Evolutionary conservation across 2,797 vertebrate species (phyloP), one percentile per base, ranked within the genome.

Genomic region (Sebastes iracundus): DNA sequence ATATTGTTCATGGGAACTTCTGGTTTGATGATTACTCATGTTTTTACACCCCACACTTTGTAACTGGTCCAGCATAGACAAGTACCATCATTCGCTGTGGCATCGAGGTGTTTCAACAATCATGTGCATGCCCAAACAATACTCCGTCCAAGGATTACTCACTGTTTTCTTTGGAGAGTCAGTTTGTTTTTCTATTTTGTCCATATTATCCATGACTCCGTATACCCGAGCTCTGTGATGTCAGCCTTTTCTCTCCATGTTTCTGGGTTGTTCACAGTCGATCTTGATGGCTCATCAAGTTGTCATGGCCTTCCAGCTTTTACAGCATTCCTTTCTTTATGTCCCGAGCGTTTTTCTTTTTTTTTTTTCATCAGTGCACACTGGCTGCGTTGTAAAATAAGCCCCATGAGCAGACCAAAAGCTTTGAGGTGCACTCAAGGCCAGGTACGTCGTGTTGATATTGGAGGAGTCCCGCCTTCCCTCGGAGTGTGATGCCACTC

Each of bases 271-370:
- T 91, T 90, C 87, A 85, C 85, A 86, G 76, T 90, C 68, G n/a
- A 86, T 85, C 81, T 77, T 83, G 78, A 93, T 79, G 86, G 80
- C 82, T 86, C 88, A 88, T 87, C 87, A 83, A 91, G 76, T 91
- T 89, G 88, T 92, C 85, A 87, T 62, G 85, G 82, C 85, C 86
- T 80, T 86, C 49, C 56, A 77, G 86, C 80, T 91, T 93, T 93
- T 86, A 91, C 58, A 79, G 65, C 87, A 88, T 91, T 94, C 92
- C 87, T 92, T 81, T 91, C 87, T 93, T 92, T 87, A 85, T 90
- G 87, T 90, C 68, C 68, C 42, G n/a, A 72, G 65, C n/a, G 6
- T 63, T 64, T 87, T 22, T 16, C 13, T 8, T 23, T 18, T 71
- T 60, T 74, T 83, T 76, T 82, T 82, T 75, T 69, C 75, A 82